A percentile compares a stretch with the other conserved stretches of the same genome.
Evolutionary conservation across 2,888 invertebrate genomes (phyloP).

Genomic region (Drosophila nr. perissopoda): DNA sequence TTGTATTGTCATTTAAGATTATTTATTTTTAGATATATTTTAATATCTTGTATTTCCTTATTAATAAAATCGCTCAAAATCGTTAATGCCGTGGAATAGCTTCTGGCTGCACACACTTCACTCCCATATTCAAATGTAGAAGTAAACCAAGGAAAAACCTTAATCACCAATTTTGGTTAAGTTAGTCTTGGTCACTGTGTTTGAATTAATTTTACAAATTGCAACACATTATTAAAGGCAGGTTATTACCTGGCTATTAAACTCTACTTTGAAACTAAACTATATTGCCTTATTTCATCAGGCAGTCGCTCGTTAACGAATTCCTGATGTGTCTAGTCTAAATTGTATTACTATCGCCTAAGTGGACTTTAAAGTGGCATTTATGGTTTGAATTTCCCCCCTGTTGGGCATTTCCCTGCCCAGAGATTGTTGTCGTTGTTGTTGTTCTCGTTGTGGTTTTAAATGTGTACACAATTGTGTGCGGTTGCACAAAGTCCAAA

Average conservation of each 20-base stretch:
- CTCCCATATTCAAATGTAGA: neutral
- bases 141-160: neutral
- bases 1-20: too few relatives aligned
- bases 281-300: slow-evolving; percentile 1
- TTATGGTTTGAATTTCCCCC: slow-evolving; percentile 31
- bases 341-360: slow-evolving; percentile 28
- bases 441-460: slow-evolving; percentile 6
- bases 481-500: slow-evolving; percentile 40
- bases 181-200: too few relatives aligned
- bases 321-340: slow-evolving; percentile 3
- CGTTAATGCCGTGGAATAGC: neutral
- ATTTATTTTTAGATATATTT: neutral
- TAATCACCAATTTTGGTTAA: neutral
- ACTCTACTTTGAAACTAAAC: neutral
- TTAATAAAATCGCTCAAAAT: neutral
- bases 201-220: neutral
- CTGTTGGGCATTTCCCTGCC: slow-evolving; percentile 33
- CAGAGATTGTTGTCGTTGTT: slow-evolving; percentile 26
- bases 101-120: neutral
- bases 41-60: neutral
- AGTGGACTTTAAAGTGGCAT: slow-evolving; percentile 49
- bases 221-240: neutral
- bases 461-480: slow-evolving; percentile 56
- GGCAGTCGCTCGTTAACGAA: slow-evolving; percentile 7
- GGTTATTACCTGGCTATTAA: neutral